Evolutionary conservation across 2,797 vertebrate species (phyloP).

Genomic region (Sebastolobus alascanus): DNA sequence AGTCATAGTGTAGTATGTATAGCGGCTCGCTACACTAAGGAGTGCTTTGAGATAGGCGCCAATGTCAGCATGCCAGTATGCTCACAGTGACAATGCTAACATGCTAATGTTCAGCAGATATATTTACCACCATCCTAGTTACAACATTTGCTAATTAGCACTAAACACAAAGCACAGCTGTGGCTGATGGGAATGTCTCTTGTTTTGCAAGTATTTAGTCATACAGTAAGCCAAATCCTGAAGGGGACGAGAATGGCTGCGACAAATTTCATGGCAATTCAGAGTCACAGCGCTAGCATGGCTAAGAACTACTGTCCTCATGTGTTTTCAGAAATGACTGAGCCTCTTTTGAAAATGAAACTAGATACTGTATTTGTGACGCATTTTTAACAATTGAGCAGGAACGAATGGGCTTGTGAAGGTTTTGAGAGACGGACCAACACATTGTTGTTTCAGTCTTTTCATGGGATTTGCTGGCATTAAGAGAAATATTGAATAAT

Average conservation of each 20-base stretch:
- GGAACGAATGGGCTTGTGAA: not conserved
- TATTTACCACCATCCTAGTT: not conserved
- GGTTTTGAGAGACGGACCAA: not conserved
- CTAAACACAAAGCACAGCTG: not conserved
- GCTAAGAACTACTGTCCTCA: not conserved
- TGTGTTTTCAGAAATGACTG: not conserved
- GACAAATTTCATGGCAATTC: not conserved
- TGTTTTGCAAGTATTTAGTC: not conserved
- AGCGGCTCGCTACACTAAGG: not conserved
- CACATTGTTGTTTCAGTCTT: not conserved
- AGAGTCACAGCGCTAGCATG: not conserved
- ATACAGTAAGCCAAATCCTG: not conserved
- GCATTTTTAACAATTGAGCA: not conserved
- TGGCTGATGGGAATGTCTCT: not conserved
- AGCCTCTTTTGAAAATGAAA: constrained; percentile 4
- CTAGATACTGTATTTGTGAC: not conserved
- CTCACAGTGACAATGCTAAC: not conserved
- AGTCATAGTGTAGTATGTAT: not conserved
- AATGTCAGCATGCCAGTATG: not conserved
- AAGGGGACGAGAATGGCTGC: not conserved
- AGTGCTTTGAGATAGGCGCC: not conserved
- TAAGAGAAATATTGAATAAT: constrained; percentile 14
- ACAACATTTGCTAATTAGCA: not conserved
- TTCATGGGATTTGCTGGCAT: constrained; percentile 26
- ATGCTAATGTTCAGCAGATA: not conserved